These are phyloP conservation scores for Dissostichus mawsoni DNA, from an alignment of 2,113 vertebrate species.

Conservation along the genomic window DNA sequence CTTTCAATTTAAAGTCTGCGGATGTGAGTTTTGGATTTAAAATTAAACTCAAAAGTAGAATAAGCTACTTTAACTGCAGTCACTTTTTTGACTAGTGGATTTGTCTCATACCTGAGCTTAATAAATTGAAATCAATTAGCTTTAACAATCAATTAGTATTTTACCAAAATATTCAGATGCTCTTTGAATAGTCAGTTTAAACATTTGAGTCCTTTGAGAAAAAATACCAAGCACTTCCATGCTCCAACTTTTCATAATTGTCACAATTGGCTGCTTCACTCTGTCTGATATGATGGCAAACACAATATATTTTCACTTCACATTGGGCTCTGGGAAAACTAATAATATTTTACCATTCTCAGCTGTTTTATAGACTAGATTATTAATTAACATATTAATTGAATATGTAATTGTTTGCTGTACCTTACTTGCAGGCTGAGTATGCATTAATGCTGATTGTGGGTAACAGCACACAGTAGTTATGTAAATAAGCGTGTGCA, in stretches of 20 bases:
- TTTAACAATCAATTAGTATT: no score
- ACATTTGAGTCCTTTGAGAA: no score
- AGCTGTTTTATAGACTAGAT: neutral
- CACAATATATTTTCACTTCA: neutral
- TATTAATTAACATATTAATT: conserved; percentile 1
- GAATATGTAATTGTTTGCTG: no score
- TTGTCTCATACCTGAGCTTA: no score
- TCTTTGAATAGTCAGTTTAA: no score
- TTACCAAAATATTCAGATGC: no score
- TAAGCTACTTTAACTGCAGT: neutral
- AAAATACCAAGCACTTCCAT: no score
- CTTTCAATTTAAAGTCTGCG: conserved; percentile 9
- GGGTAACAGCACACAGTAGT: neutral
- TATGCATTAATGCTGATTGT: neutral
- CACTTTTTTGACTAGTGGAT: neutral
- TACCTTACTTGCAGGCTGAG: neutral
- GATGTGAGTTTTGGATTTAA: neutral
- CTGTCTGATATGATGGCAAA: neutral
- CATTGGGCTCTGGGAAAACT: neutral
- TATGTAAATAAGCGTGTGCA: neutral
- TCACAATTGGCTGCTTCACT: neutral
- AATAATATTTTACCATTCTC: neutral
- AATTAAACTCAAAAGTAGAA: neutral
- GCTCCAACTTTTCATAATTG: no score
- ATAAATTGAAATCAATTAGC: no score